Evolutionary conservation across 2,113 vertebrate species (phyloP), one percentile per base, ranked within the genome.

Genomic region (Heterocephalus glaber): DNA sequence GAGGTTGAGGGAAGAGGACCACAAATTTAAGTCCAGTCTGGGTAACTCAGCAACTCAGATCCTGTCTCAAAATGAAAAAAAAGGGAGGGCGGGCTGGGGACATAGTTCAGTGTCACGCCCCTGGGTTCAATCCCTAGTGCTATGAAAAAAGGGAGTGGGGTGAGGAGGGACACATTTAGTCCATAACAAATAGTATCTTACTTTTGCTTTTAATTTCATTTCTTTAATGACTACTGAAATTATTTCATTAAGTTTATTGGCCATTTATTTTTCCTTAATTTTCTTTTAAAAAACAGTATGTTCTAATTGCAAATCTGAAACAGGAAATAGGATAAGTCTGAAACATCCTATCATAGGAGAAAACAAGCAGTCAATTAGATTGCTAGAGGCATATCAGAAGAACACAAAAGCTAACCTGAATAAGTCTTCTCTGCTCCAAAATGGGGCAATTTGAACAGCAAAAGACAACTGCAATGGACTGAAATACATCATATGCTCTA

Each of bases 201-300:
- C 49, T 74, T 95, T 70, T 93, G 30, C 38, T 82, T 90, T 92
- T 52, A 63, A 96, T 79, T 86, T 82, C 41, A 90, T 65, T 94
- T 94, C 7, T 82, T 74, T 80, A 89, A 72, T n/a, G 28, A 86
- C 52, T 65, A 54, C 12, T 65, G 19, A 92, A 86, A 76, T 7
- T 22, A 81, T 80, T 92, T 90, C 89, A 90, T n/a, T 82, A 49
- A 33, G 35, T 63, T 86, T 91, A 86, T 2, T 65, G 58, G 56
- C n/a, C 61, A 87, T 58, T 80, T 49, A n/a, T 56, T 92, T 80
- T 80, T 68, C 22, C 66, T 82, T 70, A 38, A 28, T 61, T 35
- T 58, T 26, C 63, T 92, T 89, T 68, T 54, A 79, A 65, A 47
- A 92, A 88, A 86, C 26, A 47, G n/a, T 74, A 76, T 86, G 47